Base-by-base conservation (phyloP, 2,797 vertebrate genomes). In the Coluber constrictor region DNA sequence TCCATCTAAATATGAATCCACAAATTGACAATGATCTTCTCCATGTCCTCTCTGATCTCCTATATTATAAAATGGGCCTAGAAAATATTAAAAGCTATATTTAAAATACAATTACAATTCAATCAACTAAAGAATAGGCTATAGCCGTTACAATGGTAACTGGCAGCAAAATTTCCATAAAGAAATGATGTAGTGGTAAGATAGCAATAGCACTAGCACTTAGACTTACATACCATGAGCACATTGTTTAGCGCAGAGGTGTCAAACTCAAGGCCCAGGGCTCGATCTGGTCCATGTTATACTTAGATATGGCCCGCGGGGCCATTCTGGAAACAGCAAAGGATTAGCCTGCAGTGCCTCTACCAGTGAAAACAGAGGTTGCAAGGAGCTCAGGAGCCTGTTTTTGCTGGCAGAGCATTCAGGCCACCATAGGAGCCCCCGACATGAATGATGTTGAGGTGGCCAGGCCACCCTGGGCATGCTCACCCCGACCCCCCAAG, bases 11-110 rank as follows among this genome's bases (percentile, higher is more conserved):
- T 99, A 99, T 0, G 99, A 99, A 96, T 99, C 99, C 90, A 99
- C 99, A 97, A 99, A 99, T 93, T 99, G 99, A 95, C 99, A 99
- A 89, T 99, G 99, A 97, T 99, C 99, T 97, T 99, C 99, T 88
- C 99, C 99, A 2, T 98, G 97, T 8, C 99, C 99, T 25, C 99
- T 98, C 97, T 99, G 98, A 97, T 99, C 99, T 63, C 99, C 99
- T 93, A 99, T 99, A 97, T 99, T 99, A 97, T 99, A 99, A 98
- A 99, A 99, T 96, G 98, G 98, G 92, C 99, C 99, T 99, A 92
- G 74, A 91, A 97, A 95, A 95, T 43, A 93, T 23, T 54, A 86
- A 95, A 93, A 96, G 90, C 93, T 61, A 1, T 1, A 51, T 91
- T 92, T 56, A 90, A 89, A 88, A 70, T 32, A 79, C 18, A 3